Percentiles rank a stretch among this genome's conserved stretches.
phyloP scores from a whole-genome alignment of 2,888 invertebrate species.

The Tiliacea citrago region DNA sequence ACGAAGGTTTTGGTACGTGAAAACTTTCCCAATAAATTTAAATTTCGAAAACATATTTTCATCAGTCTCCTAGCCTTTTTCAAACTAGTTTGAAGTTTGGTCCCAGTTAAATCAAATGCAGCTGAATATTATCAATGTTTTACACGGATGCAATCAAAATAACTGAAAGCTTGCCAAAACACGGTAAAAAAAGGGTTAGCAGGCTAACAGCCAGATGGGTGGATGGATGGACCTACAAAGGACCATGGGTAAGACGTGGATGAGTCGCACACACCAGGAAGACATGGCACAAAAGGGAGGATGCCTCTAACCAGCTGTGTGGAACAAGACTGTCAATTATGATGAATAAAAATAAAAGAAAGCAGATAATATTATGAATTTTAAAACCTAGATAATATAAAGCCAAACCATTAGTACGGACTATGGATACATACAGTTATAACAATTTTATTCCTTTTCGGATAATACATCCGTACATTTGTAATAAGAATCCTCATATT shows the following conservation, averaged over 20 bases:
- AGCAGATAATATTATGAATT: neutral
- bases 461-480: constrained; percentile 3
- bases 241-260: too few species aligned
- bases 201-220: neutral
- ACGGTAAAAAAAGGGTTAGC: neutral
- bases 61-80: neutral
- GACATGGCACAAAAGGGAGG: neutral
- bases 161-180: neutral
- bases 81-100: neutral
- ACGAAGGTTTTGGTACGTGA: neutral
- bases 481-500: constrained; percentile 4
- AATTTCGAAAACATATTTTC: too few species aligned
- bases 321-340: neutral
- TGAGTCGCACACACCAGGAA: neutral
- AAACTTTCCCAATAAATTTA: neutral
- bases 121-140: neutral
- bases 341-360: neutral
- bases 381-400: neutral
- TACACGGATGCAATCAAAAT: neutral
- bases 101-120: neutral
- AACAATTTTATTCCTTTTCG: neutral
- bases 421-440: too few species aligned
- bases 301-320: neutral
- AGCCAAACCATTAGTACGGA: neutral
- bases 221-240: neutral